A percentile compares a stretch with the other conserved stretches of the same genome.
phyloP scores from a whole-genome alignment of 2,113 vertebrate species.

The Micronycteris hirsuta region DNA sequence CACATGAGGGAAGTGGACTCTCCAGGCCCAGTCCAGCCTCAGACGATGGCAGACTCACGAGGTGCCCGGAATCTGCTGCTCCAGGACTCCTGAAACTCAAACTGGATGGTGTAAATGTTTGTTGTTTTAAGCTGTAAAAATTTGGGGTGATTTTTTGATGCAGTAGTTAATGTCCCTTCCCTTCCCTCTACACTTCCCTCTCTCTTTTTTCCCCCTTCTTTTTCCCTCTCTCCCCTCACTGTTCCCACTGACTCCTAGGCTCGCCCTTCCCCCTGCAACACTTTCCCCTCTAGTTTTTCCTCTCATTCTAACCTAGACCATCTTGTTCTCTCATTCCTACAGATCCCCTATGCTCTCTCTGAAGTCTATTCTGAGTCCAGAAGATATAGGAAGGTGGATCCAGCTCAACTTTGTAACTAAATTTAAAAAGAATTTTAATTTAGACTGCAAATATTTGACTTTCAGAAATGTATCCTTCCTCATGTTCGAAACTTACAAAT shows the following conservation, averaged over 20 bases:
- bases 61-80: not conserved
- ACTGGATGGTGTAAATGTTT: rapidly evolving
- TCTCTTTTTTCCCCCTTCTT: not conserved
- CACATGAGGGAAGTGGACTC: rapidly evolving
- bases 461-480: not conserved
- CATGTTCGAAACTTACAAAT: not conserved
- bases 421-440: not conserved
- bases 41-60: not conserved
- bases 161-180: no score
- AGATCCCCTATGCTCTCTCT: not conserved
- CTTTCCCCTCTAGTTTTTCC: rapidly evolving
- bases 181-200: not conserved
- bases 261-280: not conserved
- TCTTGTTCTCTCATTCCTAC: not conserved
- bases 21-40: not conserved
- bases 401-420: not conserved
- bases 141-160: not conserved
- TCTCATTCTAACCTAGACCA: not conserved
- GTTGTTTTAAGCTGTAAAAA: not conserved
- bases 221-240: not conserved
- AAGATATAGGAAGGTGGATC: not conserved
- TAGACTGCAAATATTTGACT: not conserved
- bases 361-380: not conserved
- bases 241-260: not conserved
- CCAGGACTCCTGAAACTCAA: not conserved